Base-by-base conservation (phyloP, 2,888 invertebrate species). In the Linnaemya vulpina region DNA sequence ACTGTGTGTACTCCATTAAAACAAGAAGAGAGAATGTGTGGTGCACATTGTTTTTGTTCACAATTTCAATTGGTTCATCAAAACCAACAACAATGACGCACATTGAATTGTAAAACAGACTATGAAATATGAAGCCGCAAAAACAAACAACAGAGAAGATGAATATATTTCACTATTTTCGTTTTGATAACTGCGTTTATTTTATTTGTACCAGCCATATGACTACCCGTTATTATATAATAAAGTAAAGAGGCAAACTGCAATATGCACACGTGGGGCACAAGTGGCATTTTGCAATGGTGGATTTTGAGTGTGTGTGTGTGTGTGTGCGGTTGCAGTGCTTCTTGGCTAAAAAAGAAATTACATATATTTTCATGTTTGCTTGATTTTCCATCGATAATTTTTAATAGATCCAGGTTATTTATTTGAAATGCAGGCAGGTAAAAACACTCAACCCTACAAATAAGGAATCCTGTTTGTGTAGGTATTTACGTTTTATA, bases 41-140 rank as follows among this genome's bases (percentile, higher is more conserved):
- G 13, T 20, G 1, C 0, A 51, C 17, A 13, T 20, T 53, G 20
- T 58, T 63, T n/a, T 3, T 30, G 17, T 51, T 43, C 17, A n/a
- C 20, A 17, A 1, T 30, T 35, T 38, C 17, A 15, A 62, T 79
- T 79, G 40, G 73, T 51, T 73, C 10, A 79, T 60, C 8, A 13
- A 17, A 35, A 20, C 30, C 35, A 51, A 20, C 38, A 74, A 60
- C 8, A 35, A 38, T 46, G 25, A 65, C 62, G 55, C 22, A 55
- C 22, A 55, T 17, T 20, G 51, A 53, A 38, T 35, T 20, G 0
- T 22, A 38, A 67, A 73, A 79, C 74, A 67, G 67, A 43, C 62
- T 43, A 53, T 70, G 35, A 60, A 67, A 65, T 15, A 15, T 8
- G 30, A 30, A 2, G 1, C 25, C 3, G 25, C 10, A 8, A 43